These are phyloP conservation scores for Glaucidium brasilianum DNA, from an alignment of 2,113 vertebrate species.

Conservation along the genomic window DNA sequence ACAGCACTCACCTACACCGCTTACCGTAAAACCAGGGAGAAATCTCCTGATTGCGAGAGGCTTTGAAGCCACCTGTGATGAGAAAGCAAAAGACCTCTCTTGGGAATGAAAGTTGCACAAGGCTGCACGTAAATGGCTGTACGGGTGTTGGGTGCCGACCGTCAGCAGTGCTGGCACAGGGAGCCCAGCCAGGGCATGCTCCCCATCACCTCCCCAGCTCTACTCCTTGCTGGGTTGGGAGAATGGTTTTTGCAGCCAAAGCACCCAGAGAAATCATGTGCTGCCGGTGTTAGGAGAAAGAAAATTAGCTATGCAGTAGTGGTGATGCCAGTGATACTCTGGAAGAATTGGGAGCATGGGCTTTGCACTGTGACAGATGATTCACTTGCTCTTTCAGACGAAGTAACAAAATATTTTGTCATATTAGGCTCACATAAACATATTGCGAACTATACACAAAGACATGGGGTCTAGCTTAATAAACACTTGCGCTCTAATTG, in stretches of 20 bases:
- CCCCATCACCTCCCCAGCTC: neutral
- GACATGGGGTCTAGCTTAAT: neutral
- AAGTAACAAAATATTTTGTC: slow-evolving; percentile 15
- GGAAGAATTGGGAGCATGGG: neutral
- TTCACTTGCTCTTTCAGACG: neutral
- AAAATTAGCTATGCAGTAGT: neutral
- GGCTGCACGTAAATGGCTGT: rapidly evolving
- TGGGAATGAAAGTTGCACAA: too few relatives aligned
- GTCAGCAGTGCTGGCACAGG: rapidly evolving
- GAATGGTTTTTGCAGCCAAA: neutral
- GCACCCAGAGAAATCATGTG: neutral
- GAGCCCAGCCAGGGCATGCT: neutral
- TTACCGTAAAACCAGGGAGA: rapidly evolving
- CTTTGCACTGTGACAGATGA: neutral
- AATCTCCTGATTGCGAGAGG: neutral
- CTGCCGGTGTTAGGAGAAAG: rapidly evolving
- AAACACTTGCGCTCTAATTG: neutral
- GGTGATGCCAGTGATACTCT: neutral
- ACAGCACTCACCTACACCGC: neutral
- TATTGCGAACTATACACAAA: neutral
- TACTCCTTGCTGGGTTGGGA: neutral
- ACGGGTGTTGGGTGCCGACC: rapidly evolving
- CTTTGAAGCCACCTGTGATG: neutral
- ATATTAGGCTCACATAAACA: neutral
- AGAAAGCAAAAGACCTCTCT: neutral